Percentiles rank a stretch among this genome's conserved stretches.
Evolutionary conservation across 1,140 invertebrate genomes (phyloP).

Genomic region (Octopus bimaculoides): DNA sequence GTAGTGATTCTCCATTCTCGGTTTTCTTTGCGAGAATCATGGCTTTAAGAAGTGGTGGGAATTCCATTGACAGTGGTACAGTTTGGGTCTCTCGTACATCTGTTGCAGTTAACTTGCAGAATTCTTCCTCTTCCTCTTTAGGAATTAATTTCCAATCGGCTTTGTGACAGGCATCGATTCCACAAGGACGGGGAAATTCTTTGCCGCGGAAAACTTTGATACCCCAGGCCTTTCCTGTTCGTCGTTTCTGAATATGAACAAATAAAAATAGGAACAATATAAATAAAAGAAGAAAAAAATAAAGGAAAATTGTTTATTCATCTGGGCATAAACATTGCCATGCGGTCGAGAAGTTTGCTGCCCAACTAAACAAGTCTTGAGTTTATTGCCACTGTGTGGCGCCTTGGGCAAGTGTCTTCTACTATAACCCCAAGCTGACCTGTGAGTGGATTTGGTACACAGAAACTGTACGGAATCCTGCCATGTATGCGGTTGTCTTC

Average conservation of each 20-base stretch:
- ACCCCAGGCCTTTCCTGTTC: slow-evolving; percentile 24
- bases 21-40: neutral
- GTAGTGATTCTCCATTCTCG: neutral
- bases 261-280: neutral
- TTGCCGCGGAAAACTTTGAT: slow-evolving; percentile 28
- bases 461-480: no score
- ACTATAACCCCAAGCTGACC: no score
- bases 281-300: no score
- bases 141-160: slow-evolving; percentile 32
- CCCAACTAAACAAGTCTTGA: no score
- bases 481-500: no score
- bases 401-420: no score
- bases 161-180: slow-evolving; percentile 26
- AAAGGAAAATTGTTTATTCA: no score
- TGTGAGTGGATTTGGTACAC: no score
- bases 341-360: no score
- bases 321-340: no score
- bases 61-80: neutral
- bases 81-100: neutral
- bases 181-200: slow-evolving; percentile 10
- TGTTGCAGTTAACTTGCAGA: slow-evolving; percentile 13
- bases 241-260: slow-evolving; percentile 16
- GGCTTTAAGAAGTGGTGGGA: neutral
- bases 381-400: no score
- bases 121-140: slow-evolving; percentile 32